A percentile compares a stretch with the other conserved stretches of the same genome.
These are phyloP conservation scores for Hipparchia semele DNA, from an alignment of 2,888 invertebrate genomes.

Conservation along the genomic window DNA sequence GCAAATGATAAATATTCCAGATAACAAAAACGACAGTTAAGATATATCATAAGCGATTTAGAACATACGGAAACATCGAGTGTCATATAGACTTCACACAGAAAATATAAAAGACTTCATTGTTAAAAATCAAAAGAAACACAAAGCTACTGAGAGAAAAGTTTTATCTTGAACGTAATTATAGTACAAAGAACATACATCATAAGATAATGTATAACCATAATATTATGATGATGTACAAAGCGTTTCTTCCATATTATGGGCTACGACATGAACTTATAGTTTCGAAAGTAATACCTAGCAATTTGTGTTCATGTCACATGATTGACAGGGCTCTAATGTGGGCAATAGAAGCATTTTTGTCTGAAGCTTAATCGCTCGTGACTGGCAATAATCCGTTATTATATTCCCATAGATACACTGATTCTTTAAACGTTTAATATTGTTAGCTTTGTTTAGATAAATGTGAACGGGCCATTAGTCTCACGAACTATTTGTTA, in stretches of 20 bases:
- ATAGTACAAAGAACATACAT: constrained; percentile 65
- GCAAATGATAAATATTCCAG: constrained; percentile 55
- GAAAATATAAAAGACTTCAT: not conserved
- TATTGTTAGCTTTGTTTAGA: constrained; percentile 24
- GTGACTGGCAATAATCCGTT: constrained; percentile 26
- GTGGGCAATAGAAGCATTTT: constrained; percentile 49
- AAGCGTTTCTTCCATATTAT: constrained; percentile 68
- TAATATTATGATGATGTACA: constrained; percentile 27
- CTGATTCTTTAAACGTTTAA: constrained; percentile 18
- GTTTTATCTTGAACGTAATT: constrained; percentile 55
- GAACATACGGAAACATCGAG: constrained; percentile 17
- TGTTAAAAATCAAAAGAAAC: not conserved
- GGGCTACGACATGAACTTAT: constrained; percentile 73
- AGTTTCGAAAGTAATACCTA: constrained; percentile 66
- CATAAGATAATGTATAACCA: constrained; percentile 43
- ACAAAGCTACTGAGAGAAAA: constrained; percentile 22
- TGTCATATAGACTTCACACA: not conserved
- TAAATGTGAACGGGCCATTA: constrained; percentile 34
- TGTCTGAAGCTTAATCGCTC: constrained; percentile 46
- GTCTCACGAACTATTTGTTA: constrained; percentile 37
- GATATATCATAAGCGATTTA: constrained; percentile 24
- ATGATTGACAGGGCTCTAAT: constrained; percentile 61
- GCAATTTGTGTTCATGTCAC: constrained; percentile 60
- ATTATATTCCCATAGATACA: constrained; percentile 23
- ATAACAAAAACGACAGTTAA: constrained; percentile 38